A percentile compares a stretch with the other conserved stretches of the same genome.
Conservation (phyloP, 1,140 invertebrate species). For the Leptopilina boulardi region DNA sequence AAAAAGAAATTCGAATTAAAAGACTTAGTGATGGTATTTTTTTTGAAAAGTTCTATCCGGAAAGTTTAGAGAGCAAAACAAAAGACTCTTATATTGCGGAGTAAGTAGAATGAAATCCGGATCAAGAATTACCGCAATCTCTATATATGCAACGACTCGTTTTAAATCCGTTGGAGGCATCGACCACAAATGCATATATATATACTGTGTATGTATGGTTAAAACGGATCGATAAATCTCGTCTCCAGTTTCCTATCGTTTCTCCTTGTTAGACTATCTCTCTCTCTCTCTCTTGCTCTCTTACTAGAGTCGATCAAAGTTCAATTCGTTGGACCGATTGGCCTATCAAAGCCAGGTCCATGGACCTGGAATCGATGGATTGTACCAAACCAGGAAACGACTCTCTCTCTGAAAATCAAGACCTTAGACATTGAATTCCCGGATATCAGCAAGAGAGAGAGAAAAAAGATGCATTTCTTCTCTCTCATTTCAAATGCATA, state of each 20-base stretch:
- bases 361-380: conserved; percentile 22
- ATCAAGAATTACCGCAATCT: conserved; percentile 55
- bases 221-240: conserved; percentile 5
- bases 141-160: conserved; percentile 40
- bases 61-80: conserved; percentile 4
- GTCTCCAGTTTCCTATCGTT: conserved; percentile 28
- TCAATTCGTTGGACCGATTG: conserved; percentile 51
- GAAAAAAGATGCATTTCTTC: neutral
- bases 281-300: too few species aligned
- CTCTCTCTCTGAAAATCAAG: conserved; percentile 19
- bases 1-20: neutral
- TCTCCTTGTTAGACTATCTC: conserved; percentile 28
- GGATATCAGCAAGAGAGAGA: neutral
- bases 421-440: conserved; percentile 6
- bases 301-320: conserved; percentile 50
- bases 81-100: conserved; percentile 41
- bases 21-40: conserved; percentile 37
- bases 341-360: conserved; percentile 46
- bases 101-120: conserved; percentile 54
- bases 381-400: conserved; percentile 36
- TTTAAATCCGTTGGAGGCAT: conserved; percentile 41
- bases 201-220: conserved; percentile 7
- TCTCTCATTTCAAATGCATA: conserved; percentile 32
- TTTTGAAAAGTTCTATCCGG: conserved; percentile 1
- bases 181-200: conserved; percentile 38